Evolutionary conservation across 2,797 vertebrate species (phyloP), one percentile per base, ranked within the genome.

Genomic region (Scyliorhinus canicula): DNA sequence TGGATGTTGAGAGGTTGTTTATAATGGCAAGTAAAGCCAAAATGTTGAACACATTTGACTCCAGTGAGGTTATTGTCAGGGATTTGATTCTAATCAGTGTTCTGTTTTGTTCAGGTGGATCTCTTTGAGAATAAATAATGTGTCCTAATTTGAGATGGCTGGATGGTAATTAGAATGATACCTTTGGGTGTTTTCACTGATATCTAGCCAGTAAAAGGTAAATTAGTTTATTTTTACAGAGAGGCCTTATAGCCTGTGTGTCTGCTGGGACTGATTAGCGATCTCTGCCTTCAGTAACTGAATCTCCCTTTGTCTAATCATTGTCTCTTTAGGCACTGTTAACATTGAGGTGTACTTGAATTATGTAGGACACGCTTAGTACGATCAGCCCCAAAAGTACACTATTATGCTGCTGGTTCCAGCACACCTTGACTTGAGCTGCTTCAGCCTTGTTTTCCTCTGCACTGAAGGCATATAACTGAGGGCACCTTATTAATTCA

Each of bases 221-320:
- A 94, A 94, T 71, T 74, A 69, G 69, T 94, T 94, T 94, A 71
- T 47, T 47, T 94, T 74, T 55, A 44, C 63, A 93, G 63, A 67
- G 91, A 47, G 7, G 47, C 63, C 91, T 63, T 67, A 94, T 12
- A 35, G 67, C 28, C 93, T 52, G 28, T n/a, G 21, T 93, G 44
- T 26, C 93, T n/a, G 19, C 16, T 52, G 93, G 67, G 93, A 52
- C 44, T 74, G 93, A 71, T 94, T 94, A 91, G 47, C 67, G n/a
- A 55, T 94, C 47, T n/a, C 31, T 52, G 93, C 67, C 47, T 94
- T 74, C 50, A 94, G 50, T 31, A 44, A 94, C n/a, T 12, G 88
- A 44, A 31, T 9, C 60, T 26, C 65, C 8, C 88, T 65, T 65
- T 44, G 7, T 60, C 85, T 88, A 52, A 40, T 65, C 60, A 44